Base-by-base conservation (phyloP, 2,888 invertebrate genomes). In the Nesidiocoris tenuis region DNA sequence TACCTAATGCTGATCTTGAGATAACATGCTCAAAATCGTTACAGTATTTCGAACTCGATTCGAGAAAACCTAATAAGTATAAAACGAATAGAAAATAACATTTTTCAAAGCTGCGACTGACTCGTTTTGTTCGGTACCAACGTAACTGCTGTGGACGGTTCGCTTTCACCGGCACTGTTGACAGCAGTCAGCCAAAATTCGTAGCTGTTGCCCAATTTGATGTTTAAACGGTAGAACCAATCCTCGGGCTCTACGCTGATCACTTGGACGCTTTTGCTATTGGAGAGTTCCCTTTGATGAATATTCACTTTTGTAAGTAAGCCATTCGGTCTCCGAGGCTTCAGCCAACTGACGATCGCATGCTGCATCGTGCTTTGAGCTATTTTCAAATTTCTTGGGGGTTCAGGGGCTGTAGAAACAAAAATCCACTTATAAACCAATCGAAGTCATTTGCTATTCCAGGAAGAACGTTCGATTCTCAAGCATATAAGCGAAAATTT, bases 231-330 rank as follows among this genome's bases (percentile, higher is more conserved):
- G 17, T 55, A 72, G 61, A 76, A 74, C 25, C 77, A 70, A 9
- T 61, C 56, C 16, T 66, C 67, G 54, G 75, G 57, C 22, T 68
- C 57, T 16, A 61, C 61, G 19, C 39, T 23, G 9, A 59, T 21
- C n/a, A 70, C 67, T 56, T 76, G 76, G 22, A 64, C 24, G 17
- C 75, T 88, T 83, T 90, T 87, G 0, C 91, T 91, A 81, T 92
- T 90, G 84, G 79, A n/a, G 78, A 75, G 61, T 18, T 77, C 64
- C 57, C 77, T 54, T 64, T 77, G 74, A 25, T 77, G 67, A n/a
- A 77, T 39, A 19, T 77, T 75, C 22, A 68, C 74, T 64, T 64
- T 67, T 5, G 67, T 70, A 1, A 77, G 24, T 25, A 57, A 24
- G 21, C 77, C 77, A 61, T 75, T 75, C 16, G 75, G 54, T 17